A percentile compares a stretch with the other conserved stretches of the same genome.
Evolutionary conservation across 2,888 invertebrate genomes (phyloP).

Genomic region (Amblyjoppa fuscipennis): DNA sequence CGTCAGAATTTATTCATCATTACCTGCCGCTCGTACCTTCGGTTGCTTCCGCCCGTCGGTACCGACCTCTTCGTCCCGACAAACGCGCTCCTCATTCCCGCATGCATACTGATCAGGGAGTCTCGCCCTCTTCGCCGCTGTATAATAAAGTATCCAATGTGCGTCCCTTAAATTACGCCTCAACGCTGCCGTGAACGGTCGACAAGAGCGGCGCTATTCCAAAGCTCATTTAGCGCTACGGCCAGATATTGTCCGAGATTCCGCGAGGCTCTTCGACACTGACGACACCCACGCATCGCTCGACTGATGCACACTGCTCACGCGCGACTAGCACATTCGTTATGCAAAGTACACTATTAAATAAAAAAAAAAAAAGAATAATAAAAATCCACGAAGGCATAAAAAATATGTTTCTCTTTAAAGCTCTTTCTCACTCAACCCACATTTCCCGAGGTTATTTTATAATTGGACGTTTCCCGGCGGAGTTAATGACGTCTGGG

Average conservation of each 20-base stretch:
- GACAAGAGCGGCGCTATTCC: constrained; percentile 30
- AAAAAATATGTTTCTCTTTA: constrained; percentile 12
- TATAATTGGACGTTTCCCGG: constrained; percentile 53
- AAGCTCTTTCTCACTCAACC: constrained; percentile 24
- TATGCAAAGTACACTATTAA: constrained; percentile 2
- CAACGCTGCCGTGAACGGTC: constrained; percentile 14
- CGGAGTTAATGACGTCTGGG: constrained; percentile 42
- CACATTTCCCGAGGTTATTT: constrained; percentile 29
- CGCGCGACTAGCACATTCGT: constrained; percentile 3
- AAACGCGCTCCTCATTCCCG: constrained; percentile 81
- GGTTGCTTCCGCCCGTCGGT: constrained; percentile 69
- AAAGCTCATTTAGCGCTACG: constrained; percentile 47
- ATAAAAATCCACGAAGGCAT: neutral
- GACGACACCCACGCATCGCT: constrained; percentile 32
- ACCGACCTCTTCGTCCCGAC: constrained; percentile 73
- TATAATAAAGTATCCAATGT: constrained; percentile 47
- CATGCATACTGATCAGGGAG: constrained; percentile 75
- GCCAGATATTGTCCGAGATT: neutral
- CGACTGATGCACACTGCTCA: neutral
- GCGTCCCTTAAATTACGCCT: constrained; percentile 48
- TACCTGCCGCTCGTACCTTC: constrained; percentile 75
- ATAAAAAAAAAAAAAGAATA: neutral
- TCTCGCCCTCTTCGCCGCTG: constrained; percentile 18
- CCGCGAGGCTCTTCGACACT: constrained; percentile 29
- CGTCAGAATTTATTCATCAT: constrained; percentile 63